Evolutionary conservation across 2,888 invertebrate species (phyloP).

Genomic region (Mamestra brassicae): DNA sequence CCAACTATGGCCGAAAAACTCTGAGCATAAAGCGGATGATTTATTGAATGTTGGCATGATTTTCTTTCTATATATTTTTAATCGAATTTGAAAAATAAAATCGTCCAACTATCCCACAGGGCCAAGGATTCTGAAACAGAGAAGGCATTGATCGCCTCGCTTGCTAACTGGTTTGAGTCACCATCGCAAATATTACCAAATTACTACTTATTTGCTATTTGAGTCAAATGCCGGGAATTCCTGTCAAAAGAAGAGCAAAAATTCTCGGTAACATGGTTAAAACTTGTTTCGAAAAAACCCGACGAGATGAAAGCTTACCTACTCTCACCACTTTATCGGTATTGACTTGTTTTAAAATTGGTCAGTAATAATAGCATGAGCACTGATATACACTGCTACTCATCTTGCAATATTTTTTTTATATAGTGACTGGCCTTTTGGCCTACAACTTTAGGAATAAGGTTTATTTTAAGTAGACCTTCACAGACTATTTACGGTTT

Average conservation of each 20-base stretch:
- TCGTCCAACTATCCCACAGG: too few relatives aligned
- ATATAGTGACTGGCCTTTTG: not conserved
- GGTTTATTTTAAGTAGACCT: not conserved
- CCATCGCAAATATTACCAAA: not conserved
- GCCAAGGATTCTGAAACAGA: not conserved
- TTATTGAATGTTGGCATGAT: too few relatives aligned
- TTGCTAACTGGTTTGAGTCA: conserved; percentile 31
- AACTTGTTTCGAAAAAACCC: conserved; percentile 44
- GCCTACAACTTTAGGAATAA: not conserved
- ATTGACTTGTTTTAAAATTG: conserved; percentile 12
- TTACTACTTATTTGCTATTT: not conserved
- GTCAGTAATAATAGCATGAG: not conserved
- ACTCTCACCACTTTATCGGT: conserved; percentile 9
- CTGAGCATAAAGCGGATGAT: too few relatives aligned
- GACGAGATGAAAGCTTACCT: conserved; percentile 11
- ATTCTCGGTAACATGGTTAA: not conserved
- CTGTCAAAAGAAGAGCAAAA: conserved; percentile 6
- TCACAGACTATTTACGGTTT: not conserved
- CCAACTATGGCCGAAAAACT: too few relatives aligned
- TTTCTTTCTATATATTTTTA: too few relatives aligned
- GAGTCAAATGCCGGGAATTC: conserved; percentile 13
- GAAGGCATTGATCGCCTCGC: conserved; percentile 7
- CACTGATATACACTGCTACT: not conserved
- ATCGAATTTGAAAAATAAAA: not conserved
- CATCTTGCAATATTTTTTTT: not conserved